Base-by-base conservation (phyloP, 2,797 vertebrate genomes). In the Leptodactylus fallax region DNA sequence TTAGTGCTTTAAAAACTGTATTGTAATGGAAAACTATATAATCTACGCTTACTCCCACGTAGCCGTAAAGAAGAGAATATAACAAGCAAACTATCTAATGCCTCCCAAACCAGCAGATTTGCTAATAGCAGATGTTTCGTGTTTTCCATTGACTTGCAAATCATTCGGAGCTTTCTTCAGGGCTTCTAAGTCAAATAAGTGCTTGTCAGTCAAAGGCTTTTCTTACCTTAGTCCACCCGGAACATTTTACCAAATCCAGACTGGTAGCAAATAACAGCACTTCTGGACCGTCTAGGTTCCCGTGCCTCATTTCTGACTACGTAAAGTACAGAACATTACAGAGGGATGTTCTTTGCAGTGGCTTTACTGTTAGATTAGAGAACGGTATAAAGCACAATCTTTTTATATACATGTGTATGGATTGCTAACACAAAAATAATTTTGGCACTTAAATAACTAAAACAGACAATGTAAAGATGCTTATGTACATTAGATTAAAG, bases 31-130 rank as follows among this genome's bases (percentile, higher is more conserved):
- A 81, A 81, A n/a, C 58, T 81, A 27, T 79, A 58, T 60, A 79
- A 81, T 81, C 79, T 65, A 81, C 56, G 23, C 51, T 36, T 19
- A 63, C 79, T 81, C 58, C 79, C 79, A 60, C 60, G 79, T 79
- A 17, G 27, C 79, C 36, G 12, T 65, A 81, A 81, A 63, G 13
- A 61, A 47, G 27, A 27, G 45, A 63, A 58, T 60, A 45, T 60
- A 80, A 81, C 36, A 60, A 81, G 58, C 25, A 47, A 45, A 47
- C 79, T 13, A 11, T 58, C 53, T 63, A 81, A 61, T 81, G 58
- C 21, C 49, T 56, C 36, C 56, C n/a, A 51, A 23, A 27, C 14
- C 23, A 0, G n/a, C 61, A 53, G 60, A 82, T 82, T 55, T 27
- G 49, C 80, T 67, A 82, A 82, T 67, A 53, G 61, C 63, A 55